Evolutionary conservation across 2,888 invertebrate genomes (phyloP), one percentile per base, ranked within the genome.

Genomic region (Standfussiana lucernea): DNA sequence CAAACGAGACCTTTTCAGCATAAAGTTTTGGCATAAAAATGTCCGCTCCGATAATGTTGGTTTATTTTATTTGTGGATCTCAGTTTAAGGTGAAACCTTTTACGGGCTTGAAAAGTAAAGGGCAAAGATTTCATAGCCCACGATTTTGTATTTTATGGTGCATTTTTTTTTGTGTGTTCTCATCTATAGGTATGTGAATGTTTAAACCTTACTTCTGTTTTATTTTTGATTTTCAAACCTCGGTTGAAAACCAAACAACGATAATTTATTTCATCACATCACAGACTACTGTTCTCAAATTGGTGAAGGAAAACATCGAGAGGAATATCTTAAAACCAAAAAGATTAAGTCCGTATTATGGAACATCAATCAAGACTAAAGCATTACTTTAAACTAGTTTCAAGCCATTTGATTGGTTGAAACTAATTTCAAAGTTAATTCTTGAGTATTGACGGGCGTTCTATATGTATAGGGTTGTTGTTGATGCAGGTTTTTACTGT

Each of bases 21-120:
- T 68, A 81, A 76, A 80, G 28, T 76, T 81, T 76, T 71, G 67
- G 24, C 67, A 77, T 71, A 72, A 80, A 71, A 67, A 64, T 62
- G 61, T 50, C 42, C 15, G 47, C 18, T 21, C 1, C 13, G 11
- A 71, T 76, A 71, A 76, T 71, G n/a, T 77, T 80, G 47, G 71
- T 65, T 56, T 50, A 65, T 72, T 81, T 81, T 81, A 81, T 81
- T 72, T 59, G 47, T 35, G 13, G 35, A 37, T 32, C n/a, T 21
- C 24, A 15, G 64, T 50, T 80, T 80, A 59, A 45, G 37, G 24
- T 66, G 28, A 21, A 75, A 53, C 1, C 28, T 50, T 59, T 53
- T 32, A 66, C 24, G 56, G 40, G 10, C 32, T n/a, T 24, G 10
- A 18, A 78, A 11, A 13, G 2, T n/a, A 65, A 53, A 62, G 50